phyloP scores from a whole-genome alignment of 2,888 invertebrate genomes.

The Sinopyrophorus schimmeli region DNA sequence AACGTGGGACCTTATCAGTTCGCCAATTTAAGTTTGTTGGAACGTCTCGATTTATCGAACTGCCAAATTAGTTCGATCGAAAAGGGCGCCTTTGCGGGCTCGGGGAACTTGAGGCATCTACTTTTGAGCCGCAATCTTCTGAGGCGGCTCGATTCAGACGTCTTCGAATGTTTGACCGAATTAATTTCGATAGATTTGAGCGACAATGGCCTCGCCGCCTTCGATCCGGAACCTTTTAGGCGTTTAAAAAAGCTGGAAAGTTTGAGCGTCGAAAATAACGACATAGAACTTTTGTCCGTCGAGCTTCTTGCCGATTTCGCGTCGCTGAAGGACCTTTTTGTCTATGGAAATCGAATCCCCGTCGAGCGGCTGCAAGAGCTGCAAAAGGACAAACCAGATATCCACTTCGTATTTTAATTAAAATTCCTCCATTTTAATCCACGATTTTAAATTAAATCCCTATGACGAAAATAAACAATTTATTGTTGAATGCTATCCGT shows the following conservation, averaged over 20 bases:
- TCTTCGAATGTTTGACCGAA: not conserved
- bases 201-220: not conserved
- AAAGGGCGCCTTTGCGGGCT: not conserved
- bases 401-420: constrained; percentile 12
- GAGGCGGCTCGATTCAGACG: not conserved
- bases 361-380: constrained; percentile 5
- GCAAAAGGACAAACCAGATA: constrained; percentile 4
- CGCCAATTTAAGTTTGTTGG: not conserved
- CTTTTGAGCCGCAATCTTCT: not conserved
- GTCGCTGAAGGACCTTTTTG: not conserved
- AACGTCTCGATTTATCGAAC: constrained; percentile 1
- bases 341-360: constrained; percentile 2
- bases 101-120: not conserved
- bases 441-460: constrained; percentile 13
- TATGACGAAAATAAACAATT: constrained; percentile 1
- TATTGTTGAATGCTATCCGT: too few species aligned
- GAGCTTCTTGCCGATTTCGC: not conserved
- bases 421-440: constrained; percentile 9
- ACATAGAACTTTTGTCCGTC: not conserved
- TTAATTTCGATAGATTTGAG: not conserved
- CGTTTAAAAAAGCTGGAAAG: constrained; percentile 1
- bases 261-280: constrained; percentile 4
- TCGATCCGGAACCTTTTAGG: not conserved
- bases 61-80: not conserved
- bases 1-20: not conserved